Percentiles rank a stretch among this genome's conserved stretches.
phyloP scores from a whole-genome alignment of 2,888 invertebrate species.

The Amphipyra tragopoginis region DNA sequence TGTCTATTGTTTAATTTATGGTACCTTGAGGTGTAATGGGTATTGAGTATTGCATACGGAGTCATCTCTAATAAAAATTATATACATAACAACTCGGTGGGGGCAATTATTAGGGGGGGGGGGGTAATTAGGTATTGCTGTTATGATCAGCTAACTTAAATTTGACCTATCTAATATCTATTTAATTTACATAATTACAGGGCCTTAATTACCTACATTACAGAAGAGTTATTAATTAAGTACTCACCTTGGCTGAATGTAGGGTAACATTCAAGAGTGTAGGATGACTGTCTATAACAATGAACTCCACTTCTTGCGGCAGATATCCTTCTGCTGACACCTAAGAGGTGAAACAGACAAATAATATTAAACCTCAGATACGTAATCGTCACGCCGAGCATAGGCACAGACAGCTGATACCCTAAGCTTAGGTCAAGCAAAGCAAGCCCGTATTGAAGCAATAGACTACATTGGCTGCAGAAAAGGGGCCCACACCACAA shows the following conservation, averaged over 20 bases:
- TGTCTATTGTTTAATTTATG: no score
- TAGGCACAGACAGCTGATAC: no score
- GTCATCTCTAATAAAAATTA: no score
- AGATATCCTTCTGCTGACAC: constrained; percentile 95
- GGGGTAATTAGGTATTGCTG: background rate
- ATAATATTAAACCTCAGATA: background rate
- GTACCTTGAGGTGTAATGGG: no score
- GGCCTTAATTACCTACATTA: background rate
- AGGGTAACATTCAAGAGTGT: constrained; percentile 95
- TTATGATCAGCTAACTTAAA: background rate
- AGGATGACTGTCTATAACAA: constrained; percentile 95
- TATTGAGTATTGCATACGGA: no score
- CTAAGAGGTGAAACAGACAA: constrained; percentile 77
- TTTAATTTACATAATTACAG: constrained; percentile 4
- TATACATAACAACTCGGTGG: no score
- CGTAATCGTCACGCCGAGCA: no score
- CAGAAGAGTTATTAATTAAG: background rate
- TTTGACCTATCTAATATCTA: background rate
- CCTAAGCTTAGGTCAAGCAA: no score
- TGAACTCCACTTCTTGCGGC: constrained; percentile 95
- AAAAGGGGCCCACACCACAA: no score
- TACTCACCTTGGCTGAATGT: constrained; percentile 93
- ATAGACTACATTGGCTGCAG: no score
- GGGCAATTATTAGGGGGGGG: no score
- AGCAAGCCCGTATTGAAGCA: no score